Conservation (phyloP, 2,888 invertebrate genomes). For the Anoplius nigerrimus region DNA sequence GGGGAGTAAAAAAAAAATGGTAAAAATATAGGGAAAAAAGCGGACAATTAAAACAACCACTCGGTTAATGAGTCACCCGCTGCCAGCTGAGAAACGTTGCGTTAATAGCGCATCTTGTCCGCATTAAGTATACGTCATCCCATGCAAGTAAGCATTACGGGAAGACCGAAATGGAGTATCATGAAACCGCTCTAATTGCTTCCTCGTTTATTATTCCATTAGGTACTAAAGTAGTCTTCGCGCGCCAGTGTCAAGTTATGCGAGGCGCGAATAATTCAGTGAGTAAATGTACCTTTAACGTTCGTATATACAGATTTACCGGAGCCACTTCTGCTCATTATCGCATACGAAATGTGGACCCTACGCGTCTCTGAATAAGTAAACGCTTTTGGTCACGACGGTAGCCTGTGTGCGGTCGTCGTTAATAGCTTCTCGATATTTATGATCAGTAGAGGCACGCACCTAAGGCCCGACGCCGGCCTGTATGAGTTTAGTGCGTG, state of each 20-base stretch:
- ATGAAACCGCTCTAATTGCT: slow-evolving; percentile 60
- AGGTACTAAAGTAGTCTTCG: slow-evolving; percentile 53
- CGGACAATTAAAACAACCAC: slow-evolving; percentile 13
- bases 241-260: slow-evolving; percentile 58
- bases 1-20: slow-evolving; percentile 11
- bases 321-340: slow-evolving; percentile 48
- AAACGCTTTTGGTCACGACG: slow-evolving; percentile 21
- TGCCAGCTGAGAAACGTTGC: too few species aligned
- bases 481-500: background rate
- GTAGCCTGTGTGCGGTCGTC: slow-evolving; percentile 11
- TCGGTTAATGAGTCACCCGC: too few species aligned
- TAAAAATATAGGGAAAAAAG: slow-evolving; percentile 5
- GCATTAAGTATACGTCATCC: too few species aligned
- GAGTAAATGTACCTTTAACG: slow-evolving; percentile 51
- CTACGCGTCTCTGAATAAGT: slow-evolving; percentile 45
- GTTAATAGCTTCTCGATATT: slow-evolving; percentile 41
- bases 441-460: slow-evolving; percentile 7
- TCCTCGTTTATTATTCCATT: slow-evolving; percentile 66
- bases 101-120: too few species aligned
- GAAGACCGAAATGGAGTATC: slow-evolving; percentile 28
- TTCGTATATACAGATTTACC: slow-evolving; percentile 47
- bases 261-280: slow-evolving; percentile 52
- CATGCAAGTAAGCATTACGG: too few species aligned
- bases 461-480: too few species aligned
- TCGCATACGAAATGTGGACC: slow-evolving; percentile 42